A percentile compares a stretch with the other conserved stretches of the same genome.
These are phyloP conservation scores for Potorous gilbertii DNA, from an alignment of 2,797 vertebrate genomes.

Conservation along the genomic window DNA sequence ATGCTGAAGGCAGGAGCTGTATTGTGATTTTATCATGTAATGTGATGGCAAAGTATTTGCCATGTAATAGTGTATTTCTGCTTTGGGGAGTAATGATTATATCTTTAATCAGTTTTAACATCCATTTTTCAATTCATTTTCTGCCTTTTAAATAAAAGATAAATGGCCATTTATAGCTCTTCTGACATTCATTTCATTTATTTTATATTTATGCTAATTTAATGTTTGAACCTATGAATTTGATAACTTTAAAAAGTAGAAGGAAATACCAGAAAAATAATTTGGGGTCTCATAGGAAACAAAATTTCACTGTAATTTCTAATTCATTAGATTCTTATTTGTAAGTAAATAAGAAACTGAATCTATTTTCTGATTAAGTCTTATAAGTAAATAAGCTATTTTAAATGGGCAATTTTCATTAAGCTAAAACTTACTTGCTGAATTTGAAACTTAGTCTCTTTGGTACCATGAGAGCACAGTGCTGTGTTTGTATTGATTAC, in stretches of 20 bases:
- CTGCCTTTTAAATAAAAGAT: slow-evolving; percentile 33
- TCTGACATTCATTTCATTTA: slow-evolving; percentile 36
- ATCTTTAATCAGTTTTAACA: slow-evolving; percentile 53
- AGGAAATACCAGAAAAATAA: slow-evolving; percentile 58
- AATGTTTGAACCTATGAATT: slow-evolving; percentile 60
- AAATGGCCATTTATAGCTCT: slow-evolving; percentile 32
- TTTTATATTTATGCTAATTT: slow-evolving; percentile 60
- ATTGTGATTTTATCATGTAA: neutral
- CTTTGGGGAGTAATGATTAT: slow-evolving; percentile 17
- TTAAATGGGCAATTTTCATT: slow-evolving; percentile 20
- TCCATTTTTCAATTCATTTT: neutral
- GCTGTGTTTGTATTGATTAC: neutral
- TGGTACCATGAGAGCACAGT: slow-evolving; percentile 62
- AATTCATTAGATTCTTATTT: slow-evolving; percentile 64
- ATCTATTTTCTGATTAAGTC: slow-evolving; percentile 44
- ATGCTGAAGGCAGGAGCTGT: neutral
- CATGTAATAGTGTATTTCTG: slow-evolving; percentile 20
- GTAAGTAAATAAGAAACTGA: slow-evolving; percentile 55
- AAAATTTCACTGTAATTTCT: slow-evolving; percentile 64
- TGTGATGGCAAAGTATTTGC: too few relatives aligned
- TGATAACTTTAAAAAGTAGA: slow-evolving; percentile 78
- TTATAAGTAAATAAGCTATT: slow-evolving; percentile 38
- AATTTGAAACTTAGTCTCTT: slow-evolving; percentile 48
- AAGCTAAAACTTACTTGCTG: slow-evolving; percentile 32
- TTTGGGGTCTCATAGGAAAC: slow-evolving; percentile 64